Percentiles rank a stretch among this genome's conserved stretches.
phyloP scores from a whole-genome alignment of 92 coral and sea anemone genomes.

The Phenganax subtilis region DNA sequence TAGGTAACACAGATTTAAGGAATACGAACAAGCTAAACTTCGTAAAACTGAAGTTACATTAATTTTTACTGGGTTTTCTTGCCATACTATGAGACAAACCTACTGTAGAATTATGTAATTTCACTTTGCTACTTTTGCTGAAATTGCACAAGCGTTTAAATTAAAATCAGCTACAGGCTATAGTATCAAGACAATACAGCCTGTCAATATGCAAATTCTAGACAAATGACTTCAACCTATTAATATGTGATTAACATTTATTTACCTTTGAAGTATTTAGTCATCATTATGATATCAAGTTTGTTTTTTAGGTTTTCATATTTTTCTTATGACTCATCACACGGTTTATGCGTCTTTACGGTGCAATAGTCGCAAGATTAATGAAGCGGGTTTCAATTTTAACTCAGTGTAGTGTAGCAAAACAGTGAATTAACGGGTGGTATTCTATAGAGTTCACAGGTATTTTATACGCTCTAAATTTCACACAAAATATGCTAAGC shows the following conservation, averaged over 20 bases:
- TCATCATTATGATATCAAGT: background rate
- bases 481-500: constrained; percentile 15
- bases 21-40: background rate
- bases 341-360: constrained; percentile 19
- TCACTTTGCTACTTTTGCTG: background rate
- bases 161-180: background rate
- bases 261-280: constrained; percentile 18
- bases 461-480: constrained; percentile 11
- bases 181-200: background rate
- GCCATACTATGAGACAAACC: background rate
- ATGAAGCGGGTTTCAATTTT: constrained; percentile 1
- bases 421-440: constrained; percentile 26
- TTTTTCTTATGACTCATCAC: background rate
- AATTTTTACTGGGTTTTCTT: background rate
- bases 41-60: background rate
- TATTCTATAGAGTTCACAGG: constrained; percentile 24
- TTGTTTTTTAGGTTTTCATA: constrained; percentile 10
- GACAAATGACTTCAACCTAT: background rate
- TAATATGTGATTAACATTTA: background rate
- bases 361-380: constrained; percentile 4
- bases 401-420: background rate
- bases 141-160: background rate
- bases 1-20: background rate
- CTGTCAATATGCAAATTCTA: constrained; percentile 1
- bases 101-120: background rate